Percentiles rank a stretch among this genome's conserved stretches.
Conservation (phyloP, 2,113 vertebrate genomes). For the Alligator mississippiensis region DNA sequence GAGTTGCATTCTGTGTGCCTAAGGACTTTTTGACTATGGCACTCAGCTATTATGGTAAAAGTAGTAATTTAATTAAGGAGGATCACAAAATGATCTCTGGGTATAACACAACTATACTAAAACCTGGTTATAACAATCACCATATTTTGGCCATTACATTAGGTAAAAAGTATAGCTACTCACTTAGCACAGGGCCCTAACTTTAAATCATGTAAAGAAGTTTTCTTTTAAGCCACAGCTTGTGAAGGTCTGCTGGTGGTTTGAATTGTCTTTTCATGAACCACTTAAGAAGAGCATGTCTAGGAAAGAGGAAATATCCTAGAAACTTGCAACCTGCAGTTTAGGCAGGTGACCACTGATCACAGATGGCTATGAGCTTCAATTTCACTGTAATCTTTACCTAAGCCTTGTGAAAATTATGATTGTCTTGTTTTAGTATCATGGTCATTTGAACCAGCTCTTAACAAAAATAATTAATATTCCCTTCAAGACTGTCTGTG, state of each 20-base stretch:
- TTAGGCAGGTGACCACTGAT: background rate
- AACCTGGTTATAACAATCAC: background rate
- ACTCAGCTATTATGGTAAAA: no score
- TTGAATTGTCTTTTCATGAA: background rate
- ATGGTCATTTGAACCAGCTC: background rate
- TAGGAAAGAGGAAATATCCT: background rate
- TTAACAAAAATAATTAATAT: constrained; percentile 7
- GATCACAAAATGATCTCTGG: background rate
- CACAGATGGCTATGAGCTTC: background rate
- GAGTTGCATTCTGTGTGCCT: no score
- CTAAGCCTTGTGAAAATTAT: background rate
- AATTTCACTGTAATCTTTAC: background rate
- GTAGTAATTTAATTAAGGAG: background rate
- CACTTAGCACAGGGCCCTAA: background rate
- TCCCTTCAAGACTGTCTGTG: background rate
- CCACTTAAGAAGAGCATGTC: background rate
- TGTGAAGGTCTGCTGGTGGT: background rate
- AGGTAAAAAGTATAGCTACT: rapidly evolving
- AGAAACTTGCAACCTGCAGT: background rate
- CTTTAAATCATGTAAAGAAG: background rate
- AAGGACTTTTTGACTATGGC: no score
- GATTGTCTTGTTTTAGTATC: background rate
- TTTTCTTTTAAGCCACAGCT: background rate
- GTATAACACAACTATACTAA: background rate
- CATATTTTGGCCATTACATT: background rate